These are phyloP conservation scores for Nematostella vectensis DNA, from an alignment of 92 coral and sea anemone species.

Conservation along the genomic window DNA sequence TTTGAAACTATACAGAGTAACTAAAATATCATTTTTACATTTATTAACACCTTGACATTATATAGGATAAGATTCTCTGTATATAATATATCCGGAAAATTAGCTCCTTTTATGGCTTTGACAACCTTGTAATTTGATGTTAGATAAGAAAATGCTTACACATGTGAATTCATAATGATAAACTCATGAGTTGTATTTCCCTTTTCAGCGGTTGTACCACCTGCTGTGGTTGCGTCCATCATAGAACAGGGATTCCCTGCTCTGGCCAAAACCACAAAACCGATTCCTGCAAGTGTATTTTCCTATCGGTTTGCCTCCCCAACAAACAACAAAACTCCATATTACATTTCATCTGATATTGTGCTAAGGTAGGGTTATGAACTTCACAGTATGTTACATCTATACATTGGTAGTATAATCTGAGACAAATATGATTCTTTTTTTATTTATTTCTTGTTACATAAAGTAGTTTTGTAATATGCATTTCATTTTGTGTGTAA, in stretches of 20 bases:
- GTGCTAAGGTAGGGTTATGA: slow-evolving; percentile 73
- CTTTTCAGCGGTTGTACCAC: slow-evolving; percentile 41
- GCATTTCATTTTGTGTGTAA: too few relatives aligned
- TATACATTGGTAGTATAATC: not conserved
- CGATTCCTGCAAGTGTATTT: slow-evolving; percentile 87
- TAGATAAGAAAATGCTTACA: not conserved
- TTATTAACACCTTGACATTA: too few relatives aligned
- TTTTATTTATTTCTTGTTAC: too few relatives aligned
- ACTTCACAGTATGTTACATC: not conserved
- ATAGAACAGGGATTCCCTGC: slow-evolving; percentile 44
- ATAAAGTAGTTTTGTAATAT: too few relatives aligned
- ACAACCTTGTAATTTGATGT: not conserved
- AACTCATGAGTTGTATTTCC: not conserved
- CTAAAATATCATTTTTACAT: not conserved
- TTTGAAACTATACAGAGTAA: too few relatives aligned
- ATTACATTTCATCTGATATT: slow-evolving; percentile 93
- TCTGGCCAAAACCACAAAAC: slow-evolving; percentile 53
- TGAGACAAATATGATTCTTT: not conserved
- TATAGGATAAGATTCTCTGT: too few relatives aligned
- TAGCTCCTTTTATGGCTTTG: not conserved
- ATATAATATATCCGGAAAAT: not conserved
- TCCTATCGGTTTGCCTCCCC: slow-evolving; percentile 96
- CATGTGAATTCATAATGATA: not conserved
- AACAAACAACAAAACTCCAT: slow-evolving; percentile 82
- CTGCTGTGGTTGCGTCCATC: slow-evolving; percentile 37